phyloP scores from a whole-genome alignment of 2,888 invertebrate genomes.

The Fragum whitleyi region DNA sequence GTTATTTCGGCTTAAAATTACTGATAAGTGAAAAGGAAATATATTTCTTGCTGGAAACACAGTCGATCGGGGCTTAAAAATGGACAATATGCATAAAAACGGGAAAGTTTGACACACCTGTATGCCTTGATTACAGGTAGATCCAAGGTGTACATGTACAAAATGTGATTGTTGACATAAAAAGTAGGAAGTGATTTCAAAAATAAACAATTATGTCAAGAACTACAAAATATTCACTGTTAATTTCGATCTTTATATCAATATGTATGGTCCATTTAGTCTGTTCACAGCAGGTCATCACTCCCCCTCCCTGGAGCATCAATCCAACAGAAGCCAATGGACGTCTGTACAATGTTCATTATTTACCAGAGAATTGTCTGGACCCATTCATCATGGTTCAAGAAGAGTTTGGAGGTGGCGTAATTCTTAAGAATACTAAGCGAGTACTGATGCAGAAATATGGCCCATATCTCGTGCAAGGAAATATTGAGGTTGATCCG shows the following conservation, averaged over 20 bases:
- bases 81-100: background rate
- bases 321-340: constrained; percentile 76
- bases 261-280: background rate
- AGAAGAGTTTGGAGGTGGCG: constrained; percentile 53
- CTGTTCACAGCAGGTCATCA: constrained; percentile 51
- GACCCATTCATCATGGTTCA: constrained; percentile 65
- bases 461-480: constrained; percentile 74
- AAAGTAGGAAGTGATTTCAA: background rate
- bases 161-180: background rate
- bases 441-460: constrained; percentile 73
- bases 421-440: constrained; percentile 48
- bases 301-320: constrained; percentile 73
- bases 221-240: background rate
- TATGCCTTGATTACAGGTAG: background rate
- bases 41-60: background rate
- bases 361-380: constrained; percentile 73
- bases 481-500: constrained; percentile 77
- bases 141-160: background rate
- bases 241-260: background rate
- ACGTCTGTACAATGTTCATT: constrained; percentile 73
- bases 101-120: no score
- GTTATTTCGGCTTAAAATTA: constrained; percentile 1
- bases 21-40: background rate
- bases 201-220: background rate
- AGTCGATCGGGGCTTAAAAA: background rate